Base-by-base conservation (phyloP, 1,140 invertebrate species). In the Oedothorax gibbosus region DNA sequence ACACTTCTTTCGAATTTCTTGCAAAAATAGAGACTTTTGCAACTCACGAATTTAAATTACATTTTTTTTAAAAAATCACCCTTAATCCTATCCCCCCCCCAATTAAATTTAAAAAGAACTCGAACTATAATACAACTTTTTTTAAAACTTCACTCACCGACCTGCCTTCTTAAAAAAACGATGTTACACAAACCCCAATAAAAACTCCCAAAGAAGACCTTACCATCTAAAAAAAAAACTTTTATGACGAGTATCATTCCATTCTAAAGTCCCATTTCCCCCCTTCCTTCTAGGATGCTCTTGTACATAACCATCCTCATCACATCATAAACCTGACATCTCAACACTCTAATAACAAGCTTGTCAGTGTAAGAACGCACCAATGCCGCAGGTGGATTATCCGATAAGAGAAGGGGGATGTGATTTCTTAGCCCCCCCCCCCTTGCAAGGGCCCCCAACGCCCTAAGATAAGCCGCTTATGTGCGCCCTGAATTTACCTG, bases 301-400 rank as follows among this genome's bases (percentile, higher is more conserved):
- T 15, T 49, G 21, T 54, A 54, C 69, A 53, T 71, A 71, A 71
- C 69, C 3, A 51, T 71, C 49, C 69, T n/a, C 49, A 51, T n/a
- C 49, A 51, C 18, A 18, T 15, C 49, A 69, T 53, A 71, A 71
- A 71, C 72, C 72, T 14, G 11, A 56, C 72, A 75, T 75, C 72
- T 75, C 56, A 57, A 56, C 72, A 57, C 72, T 75, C 54, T 60
- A 56, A 50, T 75, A 75, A 75, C 72, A 75, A 75, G 72, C 72
- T 75, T 75, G 72, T 75, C 60, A 65, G 14, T 20, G 56, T 65
- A 77, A 77, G 75, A 77, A 77, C 51, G 75, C 18, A 18, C 49
- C 60, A 71, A 5, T 49, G 60, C 56, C 60, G 75, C 75, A 77
- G 75, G 75, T 77, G 75, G 56, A 77, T 77, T 64, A 77, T 64